Percentiles rank a stretch among this genome's conserved stretches.
Conservation (phyloP, 1,140 invertebrate species). For the Micrasema minimum region DNA sequence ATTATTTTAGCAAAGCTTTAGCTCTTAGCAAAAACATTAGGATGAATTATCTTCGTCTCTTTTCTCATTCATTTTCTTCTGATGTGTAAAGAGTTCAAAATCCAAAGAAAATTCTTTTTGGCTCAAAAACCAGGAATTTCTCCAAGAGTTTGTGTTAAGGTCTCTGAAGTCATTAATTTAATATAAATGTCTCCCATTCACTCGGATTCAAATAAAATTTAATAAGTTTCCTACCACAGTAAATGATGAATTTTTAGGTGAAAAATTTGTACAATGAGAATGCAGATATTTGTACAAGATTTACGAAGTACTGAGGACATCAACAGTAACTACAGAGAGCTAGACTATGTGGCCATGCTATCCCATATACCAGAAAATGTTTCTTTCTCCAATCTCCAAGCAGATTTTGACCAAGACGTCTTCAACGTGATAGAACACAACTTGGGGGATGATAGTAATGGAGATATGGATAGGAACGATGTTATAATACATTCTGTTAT, state of each 20-base stretch:
- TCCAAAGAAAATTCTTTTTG: too few relatives aligned
- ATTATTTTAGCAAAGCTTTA: too few relatives aligned
- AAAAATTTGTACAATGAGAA: conserved; percentile 27
- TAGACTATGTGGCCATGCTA: conserved; percentile 28
- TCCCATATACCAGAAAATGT: conserved; percentile 4
- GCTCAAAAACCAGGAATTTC: too few relatives aligned
- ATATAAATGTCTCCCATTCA: too few relatives aligned
- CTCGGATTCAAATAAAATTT: too few relatives aligned
- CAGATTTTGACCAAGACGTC: conserved; percentile 26
- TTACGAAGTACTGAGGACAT: conserved; percentile 30
- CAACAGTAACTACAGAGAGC: conserved; percentile 18
- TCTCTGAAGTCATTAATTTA: too few relatives aligned
- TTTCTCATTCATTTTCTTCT: too few relatives aligned
- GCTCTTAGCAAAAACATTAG: too few relatives aligned
- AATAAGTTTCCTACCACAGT: too few relatives aligned
- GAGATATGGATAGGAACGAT: conserved; percentile 22
- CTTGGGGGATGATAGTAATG: conserved; percentile 5
- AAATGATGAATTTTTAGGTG: conserved; percentile 35
- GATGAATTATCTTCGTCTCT: too few relatives aligned
- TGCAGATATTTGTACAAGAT: conserved; percentile 13
- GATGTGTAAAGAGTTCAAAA: too few relatives aligned
- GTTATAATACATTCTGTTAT: conserved; percentile 38
- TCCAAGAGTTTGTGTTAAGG: too few relatives aligned
- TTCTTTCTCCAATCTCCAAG: conserved; percentile 17
- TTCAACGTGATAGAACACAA: conserved; percentile 14